Evolutionary conservation across 2,888 invertebrate species (phyloP), one percentile per base, ranked within the genome.

Genomic region (Synanthedon tipuliformis): DNA sequence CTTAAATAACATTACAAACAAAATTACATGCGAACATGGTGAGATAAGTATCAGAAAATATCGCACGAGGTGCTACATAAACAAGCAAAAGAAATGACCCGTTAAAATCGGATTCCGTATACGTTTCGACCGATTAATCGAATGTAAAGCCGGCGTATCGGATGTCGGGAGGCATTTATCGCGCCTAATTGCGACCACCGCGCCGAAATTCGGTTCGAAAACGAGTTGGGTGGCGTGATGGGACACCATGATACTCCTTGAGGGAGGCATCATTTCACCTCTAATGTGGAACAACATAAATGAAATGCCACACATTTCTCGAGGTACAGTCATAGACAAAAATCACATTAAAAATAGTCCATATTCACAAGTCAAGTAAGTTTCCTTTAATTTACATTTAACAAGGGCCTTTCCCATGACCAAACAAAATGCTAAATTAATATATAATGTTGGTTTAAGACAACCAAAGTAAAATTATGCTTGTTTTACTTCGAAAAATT

Each of bases 161-260:
- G 69, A 71, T 78, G 77, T 78, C 78, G 71, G 73, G 69, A 34
- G 64, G 79, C 78, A 79, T 83, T 85, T 83, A 85, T 82, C 77
- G 75, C 63, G 71, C 77, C 82, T 84, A 83, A 85, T 84, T 85
- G 80, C 80, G 78, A 78, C 79, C 79, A 79, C 81, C 78, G 71
- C 64, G 66, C 73, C 76, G 75, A 75, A 77, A 73, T 74, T 70
- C 71, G 67, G 66, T 62, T 69, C 59, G 58, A 62, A 62, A 68
- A 66, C 82, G 65, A 69, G 71, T 63, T 81, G 82, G 83, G 81
- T 82, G 84, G 82, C 71, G 65, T 71, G 77, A 78, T 78, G 71
- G 61, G 57, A 57, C 55, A 52, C 58, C 56, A 60, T 61, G 75
- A 77, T 79, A 78, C 66, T 58, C 61, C 54, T 57, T 54, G 56